Conservation (phyloP, 2,888 invertebrate species). For the Habrosyne pyritoides region DNA sequence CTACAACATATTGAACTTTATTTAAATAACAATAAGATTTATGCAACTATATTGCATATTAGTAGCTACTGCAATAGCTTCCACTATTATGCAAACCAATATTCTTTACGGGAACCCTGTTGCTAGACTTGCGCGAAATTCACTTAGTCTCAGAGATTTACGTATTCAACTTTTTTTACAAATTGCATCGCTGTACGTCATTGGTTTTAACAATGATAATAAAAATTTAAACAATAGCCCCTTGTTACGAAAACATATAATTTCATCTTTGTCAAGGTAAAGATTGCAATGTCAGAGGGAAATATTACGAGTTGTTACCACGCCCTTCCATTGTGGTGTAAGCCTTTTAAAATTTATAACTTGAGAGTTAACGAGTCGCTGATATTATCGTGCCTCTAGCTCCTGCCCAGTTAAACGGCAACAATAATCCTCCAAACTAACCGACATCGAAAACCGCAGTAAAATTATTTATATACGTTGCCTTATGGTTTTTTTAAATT, state of each 20-base stretch:
- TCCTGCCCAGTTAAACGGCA: constrained; percentile 52
- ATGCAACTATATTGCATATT: constrained; percentile 18
- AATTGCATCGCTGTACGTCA: background rate
- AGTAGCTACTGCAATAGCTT: constrained; percentile 32
- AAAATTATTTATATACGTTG: too few relatives aligned
- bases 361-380: constrained; percentile 67
- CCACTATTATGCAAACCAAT: constrained; percentile 42
- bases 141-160: background rate
- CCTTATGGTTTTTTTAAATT: constrained; percentile 20
- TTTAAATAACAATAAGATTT: constrained; percentile 25
- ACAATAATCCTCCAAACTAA: constrained; percentile 42
- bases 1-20: constrained; percentile 35
- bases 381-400: constrained; percentile 61
- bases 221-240: constrained; percentile 1
- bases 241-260: constrained; percentile 6
- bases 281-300: constrained; percentile 22
- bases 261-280: constrained; percentile 5
- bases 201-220: background rate
- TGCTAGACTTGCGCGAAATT: constrained; percentile 29
- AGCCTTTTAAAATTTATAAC: constrained; percentile 68
- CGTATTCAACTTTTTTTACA: background rate
- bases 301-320: constrained; percentile 44
- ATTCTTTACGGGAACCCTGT: constrained; percentile 31
- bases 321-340: constrained; percentile 63
- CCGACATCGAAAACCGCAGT: too few relatives aligned